Conservation (phyloP, 2,888 invertebrate species). For the Pegoplata infirma region DNA sequence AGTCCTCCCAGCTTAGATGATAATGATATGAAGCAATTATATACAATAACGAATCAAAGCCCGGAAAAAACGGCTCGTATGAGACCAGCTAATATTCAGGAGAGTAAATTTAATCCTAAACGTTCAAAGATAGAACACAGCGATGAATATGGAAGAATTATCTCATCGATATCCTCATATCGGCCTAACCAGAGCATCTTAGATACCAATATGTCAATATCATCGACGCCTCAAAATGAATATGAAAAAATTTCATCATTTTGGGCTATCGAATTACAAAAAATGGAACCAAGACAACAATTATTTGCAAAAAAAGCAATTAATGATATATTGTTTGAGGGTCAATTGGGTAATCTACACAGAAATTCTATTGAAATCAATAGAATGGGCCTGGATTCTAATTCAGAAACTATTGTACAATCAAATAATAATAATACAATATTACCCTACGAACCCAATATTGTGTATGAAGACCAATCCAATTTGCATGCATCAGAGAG, state of each 20-base stretch:
- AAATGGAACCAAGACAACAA: not conserved
- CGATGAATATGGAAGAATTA: too few relatives aligned
- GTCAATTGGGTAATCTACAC: constrained; percentile 6
- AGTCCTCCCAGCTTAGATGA: too few relatives aligned
- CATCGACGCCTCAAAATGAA: not conserved
- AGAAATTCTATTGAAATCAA: not conserved
- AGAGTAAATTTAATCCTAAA: too few relatives aligned
- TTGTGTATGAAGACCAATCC: not conserved
- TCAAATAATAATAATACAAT: not conserved
- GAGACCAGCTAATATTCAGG: too few relatives aligned
- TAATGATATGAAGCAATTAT: too few relatives aligned
- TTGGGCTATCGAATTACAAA: not conserved
- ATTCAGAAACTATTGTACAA: not conserved
- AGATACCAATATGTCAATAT: not conserved
- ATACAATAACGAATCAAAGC: too few relatives aligned
- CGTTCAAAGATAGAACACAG: too few relatives aligned
- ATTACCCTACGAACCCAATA: not conserved
- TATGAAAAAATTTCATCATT: not conserved
- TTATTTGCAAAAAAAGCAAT: constrained; percentile 9
- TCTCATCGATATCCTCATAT: too few relatives aligned
- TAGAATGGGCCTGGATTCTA: not conserved
- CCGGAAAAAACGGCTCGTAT: too few relatives aligned
- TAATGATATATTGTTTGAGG: constrained; percentile 13
- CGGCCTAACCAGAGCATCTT: not conserved
- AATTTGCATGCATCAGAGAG: not conserved